A percentile compares a stretch with the other conserved stretches of the same genome.
These are phyloP conservation scores for Platichthys stellatus DNA, from an alignment of 2,113 vertebrate genomes.

Conservation along the genomic window DNA sequence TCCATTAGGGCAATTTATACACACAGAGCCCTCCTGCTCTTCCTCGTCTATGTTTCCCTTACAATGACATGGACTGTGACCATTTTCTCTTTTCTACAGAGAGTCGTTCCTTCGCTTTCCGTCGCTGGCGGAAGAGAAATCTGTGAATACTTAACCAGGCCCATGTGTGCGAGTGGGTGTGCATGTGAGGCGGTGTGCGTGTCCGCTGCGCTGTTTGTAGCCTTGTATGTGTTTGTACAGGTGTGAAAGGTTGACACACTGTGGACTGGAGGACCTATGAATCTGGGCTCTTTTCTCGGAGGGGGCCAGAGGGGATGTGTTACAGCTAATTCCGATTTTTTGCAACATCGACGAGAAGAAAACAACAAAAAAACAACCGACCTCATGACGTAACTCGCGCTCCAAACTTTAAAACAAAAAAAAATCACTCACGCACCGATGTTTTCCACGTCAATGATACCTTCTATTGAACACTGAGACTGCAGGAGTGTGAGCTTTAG, in stretches of 20 bases:
- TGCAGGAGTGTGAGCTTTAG: conserved; percentile 61
- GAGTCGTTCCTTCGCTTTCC: conserved; percentile 62
- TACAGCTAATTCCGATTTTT: conserved; percentile 50
- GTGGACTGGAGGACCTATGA: conserved; percentile 72
- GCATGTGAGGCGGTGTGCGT: conserved; percentile 1
- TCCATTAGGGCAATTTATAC: conserved; percentile 57
- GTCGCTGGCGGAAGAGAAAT: conserved; percentile 54
- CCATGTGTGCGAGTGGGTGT: conserved; percentile 34
- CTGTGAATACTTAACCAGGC: conserved; percentile 74
- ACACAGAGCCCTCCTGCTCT: conserved; percentile 46
- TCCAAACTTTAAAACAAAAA: conserved; percentile 27
- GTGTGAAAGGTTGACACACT: conserved; percentile 64
- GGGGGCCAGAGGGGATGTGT: conserved; percentile 28
- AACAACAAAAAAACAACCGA: not conserved
- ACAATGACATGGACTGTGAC: conserved; percentile 59
- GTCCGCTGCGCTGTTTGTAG: conserved; percentile 50
- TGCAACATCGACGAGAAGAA: conserved; percentile 53
- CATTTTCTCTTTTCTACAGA: conserved; percentile 66
- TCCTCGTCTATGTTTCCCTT: conserved; percentile 42
- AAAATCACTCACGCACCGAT: conserved; percentile 24
- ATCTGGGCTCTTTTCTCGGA: conserved; percentile 46
- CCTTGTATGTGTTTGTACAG: conserved; percentile 69
- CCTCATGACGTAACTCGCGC: conserved; percentile 12
- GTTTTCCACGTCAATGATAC: conserved; percentile 65
- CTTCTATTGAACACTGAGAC: conserved; percentile 55